phyloP scores from a whole-genome alignment of 1,140 invertebrate genomes.

The Drosophila neocordata region DNA sequence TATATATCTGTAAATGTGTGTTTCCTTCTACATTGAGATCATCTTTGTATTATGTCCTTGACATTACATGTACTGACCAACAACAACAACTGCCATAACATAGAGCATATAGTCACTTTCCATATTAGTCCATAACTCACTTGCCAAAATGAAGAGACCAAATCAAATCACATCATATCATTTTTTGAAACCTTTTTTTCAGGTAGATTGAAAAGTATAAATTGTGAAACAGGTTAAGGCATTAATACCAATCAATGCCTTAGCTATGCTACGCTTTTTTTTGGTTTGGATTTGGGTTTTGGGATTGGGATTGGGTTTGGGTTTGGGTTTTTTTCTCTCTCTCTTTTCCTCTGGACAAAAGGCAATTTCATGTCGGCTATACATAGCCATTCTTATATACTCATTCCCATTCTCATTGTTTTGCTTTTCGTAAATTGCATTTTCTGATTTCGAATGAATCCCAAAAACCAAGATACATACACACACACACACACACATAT shows the following conservation, averaged over 20 bases:
- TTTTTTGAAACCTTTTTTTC: neutral
- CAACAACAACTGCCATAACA: slow-evolving; percentile 59
- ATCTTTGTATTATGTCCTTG: slow-evolving; percentile 44
- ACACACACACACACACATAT: neutral
- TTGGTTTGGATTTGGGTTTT: slow-evolving; percentile 2
- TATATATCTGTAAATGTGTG: neutral
- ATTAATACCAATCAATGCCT: slow-evolving; percentile 74
- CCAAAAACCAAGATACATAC: slow-evolving; percentile 20
- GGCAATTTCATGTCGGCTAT: slow-evolving; percentile 49
- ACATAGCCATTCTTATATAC: slow-evolving; percentile 25
- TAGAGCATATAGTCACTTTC: slow-evolving; percentile 36
- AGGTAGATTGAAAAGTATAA: slow-evolving; percentile 51
- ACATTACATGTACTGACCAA: slow-evolving; percentile 31
- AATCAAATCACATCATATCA: neutral
- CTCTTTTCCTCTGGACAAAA: slow-evolving; percentile 36
- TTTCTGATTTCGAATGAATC: slow-evolving; percentile 74
- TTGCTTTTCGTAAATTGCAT: slow-evolving; percentile 79
- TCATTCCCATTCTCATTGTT: slow-evolving; percentile 45
- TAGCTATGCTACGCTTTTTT: slow-evolving; percentile 11
- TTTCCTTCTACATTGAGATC: slow-evolving; percentile 20
- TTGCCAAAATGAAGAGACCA: slow-evolving; percentile 9
- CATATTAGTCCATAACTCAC: slow-evolving; percentile 36
- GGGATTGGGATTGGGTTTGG: slow-evolving; percentile 18
- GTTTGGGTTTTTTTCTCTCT: slow-evolving; percentile 23
- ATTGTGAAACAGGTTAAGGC: slow-evolving; percentile 66